Evolutionary conservation across 2,113 vertebrate genomes (phyloP).

Genomic region (Equus quagga): DNA sequence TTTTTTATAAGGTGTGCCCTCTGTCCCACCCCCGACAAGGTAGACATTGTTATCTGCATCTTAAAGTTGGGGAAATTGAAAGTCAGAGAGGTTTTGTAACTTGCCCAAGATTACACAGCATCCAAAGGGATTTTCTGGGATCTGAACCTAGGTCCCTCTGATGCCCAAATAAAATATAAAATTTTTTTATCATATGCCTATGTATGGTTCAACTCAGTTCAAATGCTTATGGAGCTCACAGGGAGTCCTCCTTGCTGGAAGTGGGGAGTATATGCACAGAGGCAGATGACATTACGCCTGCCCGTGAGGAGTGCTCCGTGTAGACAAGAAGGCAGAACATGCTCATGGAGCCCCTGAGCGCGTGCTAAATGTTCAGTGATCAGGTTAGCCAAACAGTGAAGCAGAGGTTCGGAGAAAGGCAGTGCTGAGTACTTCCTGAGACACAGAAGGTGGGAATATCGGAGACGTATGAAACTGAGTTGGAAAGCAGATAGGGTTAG

Average conservation of each 20-base stretch:
- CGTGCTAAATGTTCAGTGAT: no score
- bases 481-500: background rate
- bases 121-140: background rate
- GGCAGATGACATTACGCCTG: background rate
- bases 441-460: background rate
- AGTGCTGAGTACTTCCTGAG: background rate
- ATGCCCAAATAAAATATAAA: background rate
- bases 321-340: background rate
- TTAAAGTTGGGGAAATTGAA: constrained; percentile 10
- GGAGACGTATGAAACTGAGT: background rate
- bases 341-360: background rate
- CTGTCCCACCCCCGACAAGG: background rate
- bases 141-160: background rate
- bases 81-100: background rate
- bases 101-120: background rate
- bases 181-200: background rate
- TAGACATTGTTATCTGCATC: background rate
- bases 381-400: background rate
- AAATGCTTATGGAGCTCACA: background rate
- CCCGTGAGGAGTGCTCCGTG: background rate
- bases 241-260: background rate
- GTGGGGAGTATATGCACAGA: background rate
- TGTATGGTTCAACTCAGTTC: background rate
- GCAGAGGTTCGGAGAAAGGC: background rate
- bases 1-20: background rate